Percentiles rank a stretch among this genome's conserved stretches.
These are phyloP conservation scores for Nysson spinosus DNA, from an alignment of 2,888 invertebrate species.

Conservation along the genomic window DNA sequence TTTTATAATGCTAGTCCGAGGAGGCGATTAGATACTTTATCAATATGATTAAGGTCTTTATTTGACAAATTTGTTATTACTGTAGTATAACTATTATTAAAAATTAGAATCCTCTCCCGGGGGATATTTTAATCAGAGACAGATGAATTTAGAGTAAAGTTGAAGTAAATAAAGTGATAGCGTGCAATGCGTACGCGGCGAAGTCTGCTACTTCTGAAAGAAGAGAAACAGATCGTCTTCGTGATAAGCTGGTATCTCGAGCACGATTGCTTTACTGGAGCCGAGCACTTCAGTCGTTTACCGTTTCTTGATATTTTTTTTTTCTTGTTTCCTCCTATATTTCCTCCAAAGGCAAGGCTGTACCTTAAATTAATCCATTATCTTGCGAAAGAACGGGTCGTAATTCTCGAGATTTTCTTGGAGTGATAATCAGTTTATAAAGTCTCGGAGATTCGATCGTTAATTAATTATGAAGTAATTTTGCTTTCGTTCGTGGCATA, in stretches of 20 bases:
- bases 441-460: too few species aligned
- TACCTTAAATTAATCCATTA: conserved; percentile 51
- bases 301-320: conserved; percentile 18
- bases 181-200: conserved; percentile 48
- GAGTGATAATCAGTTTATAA: conserved; percentile 17
- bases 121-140: neutral
- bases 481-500: too few species aligned
- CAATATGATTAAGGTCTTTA: too few species aligned
- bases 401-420: conserved; percentile 23
- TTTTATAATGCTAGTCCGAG: too few species aligned
- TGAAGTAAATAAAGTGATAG: conserved; percentile 45
- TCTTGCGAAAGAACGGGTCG: conserved; percentile 32
- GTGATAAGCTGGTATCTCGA: conserved; percentile 61
- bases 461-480: too few species aligned
- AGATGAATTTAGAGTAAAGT: conserved; percentile 6
- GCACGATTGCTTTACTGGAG: conserved; percentile 49
- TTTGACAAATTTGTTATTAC: too few species aligned
- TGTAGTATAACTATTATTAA: too few species aligned
- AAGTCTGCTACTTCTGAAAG: conserved; percentile 54
- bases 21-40: too few species aligned
- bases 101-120: neutral
- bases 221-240: conserved; percentile 57
- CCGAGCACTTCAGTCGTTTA: conserved; percentile 36
- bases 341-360: conserved; percentile 16
- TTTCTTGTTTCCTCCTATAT: neutral